Percentiles rank a stretch among this genome's conserved stretches.
Conservation (phyloP, 2,797 vertebrate species). For the Syngnathus rostellatus region DNA sequence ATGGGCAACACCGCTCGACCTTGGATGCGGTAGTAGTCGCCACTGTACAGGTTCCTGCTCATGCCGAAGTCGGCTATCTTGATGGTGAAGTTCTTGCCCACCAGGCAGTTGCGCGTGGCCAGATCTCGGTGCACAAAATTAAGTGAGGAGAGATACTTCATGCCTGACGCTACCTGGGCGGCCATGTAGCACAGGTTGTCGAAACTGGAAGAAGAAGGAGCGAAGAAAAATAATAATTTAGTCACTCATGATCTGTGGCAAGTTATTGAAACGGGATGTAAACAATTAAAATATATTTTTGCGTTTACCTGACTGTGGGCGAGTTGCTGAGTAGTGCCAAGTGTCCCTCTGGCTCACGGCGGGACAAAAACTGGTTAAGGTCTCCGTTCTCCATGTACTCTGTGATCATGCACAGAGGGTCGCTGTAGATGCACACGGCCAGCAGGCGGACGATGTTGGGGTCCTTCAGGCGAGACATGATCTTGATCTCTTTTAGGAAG, state of each 20-base stretch:
- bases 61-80: constrained; percentile 99
- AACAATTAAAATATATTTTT: neutral
- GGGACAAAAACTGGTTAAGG: constrained; percentile 97
- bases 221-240: neutral
- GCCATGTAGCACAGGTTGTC: constrained; percentile 86
- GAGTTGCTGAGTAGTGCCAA: constrained; percentile 62
- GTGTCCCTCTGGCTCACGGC: constrained; percentile 77
- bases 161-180: constrained; percentile 91
- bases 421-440: constrained; percentile 87
- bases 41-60: constrained; percentile 97
- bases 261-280: neutral
- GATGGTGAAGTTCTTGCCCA: constrained; percentile 94
- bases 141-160: constrained; percentile 95
- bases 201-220: constrained; percentile 61
- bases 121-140: constrained; percentile 97
- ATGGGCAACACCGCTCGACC: constrained; percentile 93
- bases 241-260: neutral
- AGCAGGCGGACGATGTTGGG: constrained; percentile 95
- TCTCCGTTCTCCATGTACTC: constrained; percentile 99
- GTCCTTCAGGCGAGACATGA: constrained; percentile 97
- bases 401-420: constrained; percentile 96
- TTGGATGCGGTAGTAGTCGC: constrained; percentile 97
- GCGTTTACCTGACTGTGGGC: constrained; percentile 76
- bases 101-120: constrained; percentile 93
- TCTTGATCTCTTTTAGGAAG: constrained; percentile 99